A percentile compares a stretch with the other conserved stretches of the same genome.
Evolutionary conservation across 2,113 vertebrate genomes (phyloP).

Genomic region (Sceloporus undulatus): DNA sequence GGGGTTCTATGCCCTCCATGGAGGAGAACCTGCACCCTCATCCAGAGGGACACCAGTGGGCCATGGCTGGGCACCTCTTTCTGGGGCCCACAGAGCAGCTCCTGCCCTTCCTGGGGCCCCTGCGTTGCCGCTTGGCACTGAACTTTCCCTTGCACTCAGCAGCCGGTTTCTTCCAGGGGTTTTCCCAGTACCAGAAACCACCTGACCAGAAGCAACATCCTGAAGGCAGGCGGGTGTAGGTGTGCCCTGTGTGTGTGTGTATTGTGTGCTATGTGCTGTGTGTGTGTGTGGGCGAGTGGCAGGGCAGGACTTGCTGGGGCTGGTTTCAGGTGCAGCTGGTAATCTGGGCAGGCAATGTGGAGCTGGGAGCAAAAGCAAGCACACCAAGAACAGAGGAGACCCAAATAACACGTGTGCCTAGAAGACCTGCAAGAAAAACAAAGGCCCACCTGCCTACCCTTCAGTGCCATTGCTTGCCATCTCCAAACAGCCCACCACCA

Average conservation of each 20-base stretch:
- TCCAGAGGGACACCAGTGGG: neutral
- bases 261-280: too few relatives aligned
- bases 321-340: neutral
- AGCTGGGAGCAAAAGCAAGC: too few relatives aligned
- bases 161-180: neutral
- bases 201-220: neutral
- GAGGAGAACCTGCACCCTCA: too few relatives aligned
- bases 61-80: neutral
- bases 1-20: too few relatives aligned
- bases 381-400: too few relatives aligned
- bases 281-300: neutral
- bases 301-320: neutral
- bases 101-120: neutral
- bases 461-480: too few relatives aligned
- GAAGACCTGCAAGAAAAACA: too few relatives aligned
- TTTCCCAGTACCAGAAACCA: constrained; percentile 39
- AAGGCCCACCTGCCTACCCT: too few relatives aligned
- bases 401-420: too few relatives aligned
- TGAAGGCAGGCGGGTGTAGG: neutral
- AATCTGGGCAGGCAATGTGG: neutral
- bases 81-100: neutral
- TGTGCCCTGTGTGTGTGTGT: too few relatives aligned
- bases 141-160: neutral
- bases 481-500: too few relatives aligned
- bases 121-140: neutral